Evolutionary conservation across 2,113 vertebrate genomes (phyloP).

Genomic region (Nymphicus hollandicus): DNA sequence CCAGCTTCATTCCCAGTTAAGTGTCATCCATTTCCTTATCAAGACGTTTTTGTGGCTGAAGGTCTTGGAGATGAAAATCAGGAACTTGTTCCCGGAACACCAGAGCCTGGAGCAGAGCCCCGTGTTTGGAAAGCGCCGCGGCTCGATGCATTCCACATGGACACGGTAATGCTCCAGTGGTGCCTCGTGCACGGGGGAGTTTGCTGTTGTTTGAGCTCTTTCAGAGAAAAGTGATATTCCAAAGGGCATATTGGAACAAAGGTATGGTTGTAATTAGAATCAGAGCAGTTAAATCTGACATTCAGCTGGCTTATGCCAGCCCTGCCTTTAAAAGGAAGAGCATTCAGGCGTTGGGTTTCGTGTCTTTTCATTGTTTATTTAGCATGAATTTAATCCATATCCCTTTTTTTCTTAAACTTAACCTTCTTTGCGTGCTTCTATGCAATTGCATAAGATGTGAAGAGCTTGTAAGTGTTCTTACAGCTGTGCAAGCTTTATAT

Average conservation of each 20-base stretch:
- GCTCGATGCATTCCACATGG: not conserved
- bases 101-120: not conserved
- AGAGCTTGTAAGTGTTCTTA: not conserved
- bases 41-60: not conserved
- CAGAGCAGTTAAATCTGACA: not conserved
- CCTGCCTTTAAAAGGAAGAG: not conserved
- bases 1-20: not conserved
- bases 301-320: not conserved
- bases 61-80: not conserved
- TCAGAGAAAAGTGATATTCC: not conserved
- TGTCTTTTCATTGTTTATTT: not conserved
- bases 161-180: not conserved
- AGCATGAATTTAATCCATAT: not conserved
- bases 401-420: not conserved
- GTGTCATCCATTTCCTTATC: not conserved
- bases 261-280: not conserved
- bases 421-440: not conserved
- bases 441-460: not conserved
- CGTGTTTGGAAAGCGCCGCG: not conserved
- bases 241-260: accelerated
- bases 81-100: not conserved
- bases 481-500: not conserved
- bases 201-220: not conserved
- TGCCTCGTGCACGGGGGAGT: not conserved
- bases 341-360: not conserved